A percentile compares a stretch with the other conserved stretches of the same genome.
These are phyloP conservation scores for Chloebia gouldiae DNA, from an alignment of 2,113 vertebrate species.

Conservation along the genomic window DNA sequence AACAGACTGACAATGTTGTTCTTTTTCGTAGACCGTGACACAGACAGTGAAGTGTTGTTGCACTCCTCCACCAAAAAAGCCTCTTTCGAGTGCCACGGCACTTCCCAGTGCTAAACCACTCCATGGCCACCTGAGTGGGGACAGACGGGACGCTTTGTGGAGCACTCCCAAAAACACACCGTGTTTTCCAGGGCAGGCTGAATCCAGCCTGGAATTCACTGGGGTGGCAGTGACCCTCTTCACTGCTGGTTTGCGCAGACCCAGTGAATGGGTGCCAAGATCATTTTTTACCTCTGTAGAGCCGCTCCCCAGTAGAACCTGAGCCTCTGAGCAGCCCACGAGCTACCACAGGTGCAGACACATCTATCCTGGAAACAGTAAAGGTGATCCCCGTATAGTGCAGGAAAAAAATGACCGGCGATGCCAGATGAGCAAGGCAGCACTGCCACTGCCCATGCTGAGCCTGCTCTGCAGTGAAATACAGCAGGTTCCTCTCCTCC, in stretches of 20 bases:
- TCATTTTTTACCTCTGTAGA: not conserved
- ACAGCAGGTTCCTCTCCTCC: not conserved
- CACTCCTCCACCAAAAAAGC: not conserved
- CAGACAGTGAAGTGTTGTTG: not conserved
- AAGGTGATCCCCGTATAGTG: not conserved
- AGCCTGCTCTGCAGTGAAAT: not conserved
- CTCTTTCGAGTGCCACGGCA: not conserved
- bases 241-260: not conserved
- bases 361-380: not conserved
- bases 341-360: not conserved
- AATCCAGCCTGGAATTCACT: not conserved
- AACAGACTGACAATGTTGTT: conserved; percentile 49
- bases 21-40: conserved; percentile 29
- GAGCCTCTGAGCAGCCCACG: not conserved
- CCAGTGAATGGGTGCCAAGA: not conserved
- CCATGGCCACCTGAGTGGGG: not conserved
- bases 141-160: not conserved
- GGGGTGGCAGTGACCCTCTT: not conserved
- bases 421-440: conserved; percentile 4
- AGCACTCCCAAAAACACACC: accelerated
- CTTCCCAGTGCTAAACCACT: not conserved
- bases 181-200: not conserved
- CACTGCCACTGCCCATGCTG: not conserved
- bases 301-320: not conserved
- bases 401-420: not conserved